A percentile compares a stretch with the other conserved stretches of the same genome.
Evolutionary conservation across 2,113 vertebrate genomes (phyloP).

Genomic region (Apistogramma diplotaenia): DNA sequence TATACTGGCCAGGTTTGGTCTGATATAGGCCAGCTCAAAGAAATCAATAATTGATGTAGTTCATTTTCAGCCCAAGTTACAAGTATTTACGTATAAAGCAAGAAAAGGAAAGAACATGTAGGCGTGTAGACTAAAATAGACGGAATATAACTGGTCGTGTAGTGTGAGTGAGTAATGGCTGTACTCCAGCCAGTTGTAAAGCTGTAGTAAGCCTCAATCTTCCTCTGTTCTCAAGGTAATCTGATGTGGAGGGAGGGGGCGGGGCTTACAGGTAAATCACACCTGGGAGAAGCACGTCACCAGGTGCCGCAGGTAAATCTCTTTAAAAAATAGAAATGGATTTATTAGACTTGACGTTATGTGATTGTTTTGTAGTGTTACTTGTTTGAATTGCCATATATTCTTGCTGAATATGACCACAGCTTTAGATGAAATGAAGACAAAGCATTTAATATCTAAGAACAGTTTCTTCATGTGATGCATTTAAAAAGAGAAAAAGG

Average conservation of each 20-base stretch:
- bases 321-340: neutral
- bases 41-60: neutral
- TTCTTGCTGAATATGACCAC: neutral
- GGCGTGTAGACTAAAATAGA: neutral
- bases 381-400: neutral
- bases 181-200: neutral
- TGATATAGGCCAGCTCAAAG: neutral
- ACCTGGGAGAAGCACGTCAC: neutral
- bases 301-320: neutral
- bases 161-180: neutral
- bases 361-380: neutral
- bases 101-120: neutral
- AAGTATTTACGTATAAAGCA: neutral
- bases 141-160: neutral
- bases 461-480: neutral
- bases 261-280: constrained; percentile 41
- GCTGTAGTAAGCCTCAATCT: constrained; percentile 38
- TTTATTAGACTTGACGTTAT: neutral
- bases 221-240: constrained; percentile 20
- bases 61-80: neutral
- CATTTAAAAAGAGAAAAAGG: neutral
- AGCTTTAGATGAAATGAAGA: neutral
- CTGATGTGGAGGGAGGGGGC: constrained; percentile 27
- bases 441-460: no score
- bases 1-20: neutral